Conservation (phyloP, 1,140 invertebrate genomes). For the Bacillus rossius region DNA sequence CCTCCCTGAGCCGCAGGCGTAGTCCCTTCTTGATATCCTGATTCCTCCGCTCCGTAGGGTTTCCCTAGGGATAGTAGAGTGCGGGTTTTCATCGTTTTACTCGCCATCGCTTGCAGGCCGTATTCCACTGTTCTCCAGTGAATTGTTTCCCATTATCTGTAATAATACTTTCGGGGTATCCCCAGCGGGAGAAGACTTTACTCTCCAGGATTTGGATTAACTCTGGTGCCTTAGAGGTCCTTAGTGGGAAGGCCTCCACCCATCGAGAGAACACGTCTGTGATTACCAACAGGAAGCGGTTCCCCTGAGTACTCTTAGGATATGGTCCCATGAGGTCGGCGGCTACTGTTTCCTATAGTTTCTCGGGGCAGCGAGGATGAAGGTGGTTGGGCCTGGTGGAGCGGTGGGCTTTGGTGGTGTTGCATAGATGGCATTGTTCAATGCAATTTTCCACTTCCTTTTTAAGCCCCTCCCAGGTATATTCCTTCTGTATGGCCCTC, state of each 20-base stretch:
- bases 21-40: constrained; percentile 26
- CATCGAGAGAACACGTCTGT: constrained; percentile 26
- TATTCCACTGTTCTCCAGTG: constrained; percentile 8
- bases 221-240: constrained; percentile 7
- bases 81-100: constrained; percentile 22
- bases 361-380: background rate
- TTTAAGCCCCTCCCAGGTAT: constrained; percentile 11
- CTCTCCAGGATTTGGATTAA: constrained; percentile 20
- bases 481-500: constrained; percentile 12
- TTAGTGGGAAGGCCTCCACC: constrained; percentile 24
- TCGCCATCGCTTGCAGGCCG: constrained; percentile 9
- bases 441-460: too few relatives aligned
- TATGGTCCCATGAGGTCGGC: constrained; percentile 26
- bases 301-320: constrained; percentile 15
- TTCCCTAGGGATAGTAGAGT: constrained; percentile 29
- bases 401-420: constrained; percentile 12
- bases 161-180: constrained; percentile 23
- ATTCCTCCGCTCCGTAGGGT: constrained; percentile 29
- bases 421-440: constrained; percentile 12
- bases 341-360: constrained; percentile 18
- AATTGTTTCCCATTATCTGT: constrained; percentile 31
- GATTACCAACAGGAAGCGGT: constrained; percentile 19
- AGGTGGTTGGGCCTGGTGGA: background rate
- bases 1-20: constrained; percentile 11
- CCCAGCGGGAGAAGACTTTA: constrained; percentile 27